A percentile compares a stretch with the other conserved stretches of the same genome.
Conservation (phyloP, 2,113 vertebrate species). For the Ornithorhynchus anatinus region DNA sequence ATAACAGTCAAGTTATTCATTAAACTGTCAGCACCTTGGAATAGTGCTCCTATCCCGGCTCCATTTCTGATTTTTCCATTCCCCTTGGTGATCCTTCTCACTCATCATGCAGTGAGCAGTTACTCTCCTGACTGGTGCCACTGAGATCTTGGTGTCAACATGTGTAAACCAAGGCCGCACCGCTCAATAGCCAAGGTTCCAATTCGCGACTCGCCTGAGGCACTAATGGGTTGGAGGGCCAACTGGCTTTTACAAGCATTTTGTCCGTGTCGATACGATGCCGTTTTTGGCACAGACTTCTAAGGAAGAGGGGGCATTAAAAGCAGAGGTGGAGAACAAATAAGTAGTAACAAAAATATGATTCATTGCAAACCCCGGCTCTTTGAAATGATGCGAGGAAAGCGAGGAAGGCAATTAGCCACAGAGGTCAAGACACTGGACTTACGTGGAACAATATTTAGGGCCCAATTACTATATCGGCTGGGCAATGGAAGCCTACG, state of each 20-base stretch:
- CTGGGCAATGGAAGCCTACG: neutral
- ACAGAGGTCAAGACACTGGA: constrained; percentile 33
- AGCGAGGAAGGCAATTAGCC: constrained; percentile 43
- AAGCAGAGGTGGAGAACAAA: constrained; percentile 62
- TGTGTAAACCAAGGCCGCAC: constrained; percentile 71
- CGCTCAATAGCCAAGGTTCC: constrained; percentile 50
- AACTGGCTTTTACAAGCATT: constrained; percentile 48
- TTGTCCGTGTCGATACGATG: constrained; percentile 60
- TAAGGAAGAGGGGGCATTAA: constrained; percentile 52
- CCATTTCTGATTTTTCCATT: constrained; percentile 72
- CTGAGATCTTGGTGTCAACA: constrained; percentile 76
- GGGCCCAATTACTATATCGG: neutral
- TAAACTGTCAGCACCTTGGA: constrained; percentile 80
- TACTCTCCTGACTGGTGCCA: constrained; percentile 71
- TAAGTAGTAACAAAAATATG: constrained; percentile 48
- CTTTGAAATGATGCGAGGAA: constrained; percentile 62
- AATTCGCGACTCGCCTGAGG: constrained; percentile 60
- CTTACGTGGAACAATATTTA: constrained; percentile 12
- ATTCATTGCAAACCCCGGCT: constrained; percentile 59
- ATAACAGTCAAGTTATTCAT: constrained; percentile 84
- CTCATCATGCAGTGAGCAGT: constrained; percentile 69
- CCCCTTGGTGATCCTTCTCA: constrained; percentile 70
- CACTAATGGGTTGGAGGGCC: constrained; percentile 72
- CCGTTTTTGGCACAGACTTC: constrained; percentile 72
- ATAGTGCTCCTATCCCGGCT: constrained; percentile 68